Evolutionary conservation across 2,888 invertebrate species (phyloP), one percentile per base, ranked within the genome.

Genomic region (Prenolepis imparis): DNA sequence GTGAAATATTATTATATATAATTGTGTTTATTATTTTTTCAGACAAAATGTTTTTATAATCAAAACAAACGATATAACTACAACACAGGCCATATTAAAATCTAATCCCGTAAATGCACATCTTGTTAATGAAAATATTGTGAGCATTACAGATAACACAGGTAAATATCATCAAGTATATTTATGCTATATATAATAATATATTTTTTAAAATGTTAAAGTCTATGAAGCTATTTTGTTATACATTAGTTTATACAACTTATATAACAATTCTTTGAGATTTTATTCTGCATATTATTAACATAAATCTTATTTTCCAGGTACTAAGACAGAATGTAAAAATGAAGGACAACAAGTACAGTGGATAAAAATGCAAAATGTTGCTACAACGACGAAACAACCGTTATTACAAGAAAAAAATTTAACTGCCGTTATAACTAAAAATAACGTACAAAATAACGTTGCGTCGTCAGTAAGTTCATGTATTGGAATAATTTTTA

Each of bases 11-110:
- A 55, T 41, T 5, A 39, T 28, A 68, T 59, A 1, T 44, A 67
- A 72, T 36, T 52, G 15, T 21, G 57, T 77, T 84, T 82, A 84
- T 70, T 63, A 83, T 41, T 59, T 81, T 52, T 93, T 66, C 91
- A 94, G 94, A 72, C 94, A 90, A 91, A 94, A 91, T 86, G 91
- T 94, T 39, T 93, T 92, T 85, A 93, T 94, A 89, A 94, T 95
- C 82, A 93, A 94, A 87, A 92, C 94, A 77, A 93, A 92, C 86
- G 92, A 93, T 11, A 78, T 90, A 75, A 36, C 89, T 44, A 36
- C 84, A 39, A 21, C 91, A 5, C 90, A 88, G 80, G 87, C 89
- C 52, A 32, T 91, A 63, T 80, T 90, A 44, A 92, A 91, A 74
- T 36, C 92, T 59, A 90, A 90, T 83, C 83, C 90, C 21, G 86